These are phyloP conservation scores for Mantis religiosa DNA, from an alignment of 2,888 invertebrate species.

Conservation along the genomic window DNA sequence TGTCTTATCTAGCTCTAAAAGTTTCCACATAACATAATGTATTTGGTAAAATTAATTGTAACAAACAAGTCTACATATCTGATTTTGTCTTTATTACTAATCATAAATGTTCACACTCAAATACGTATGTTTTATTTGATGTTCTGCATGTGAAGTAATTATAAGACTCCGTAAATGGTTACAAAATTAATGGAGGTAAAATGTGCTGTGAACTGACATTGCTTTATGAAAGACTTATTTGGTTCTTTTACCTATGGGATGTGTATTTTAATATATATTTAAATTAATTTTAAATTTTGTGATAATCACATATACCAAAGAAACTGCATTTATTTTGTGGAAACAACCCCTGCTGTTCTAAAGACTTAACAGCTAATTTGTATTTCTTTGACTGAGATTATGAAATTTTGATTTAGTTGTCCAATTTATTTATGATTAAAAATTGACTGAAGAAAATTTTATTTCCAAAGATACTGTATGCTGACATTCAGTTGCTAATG, in stretches of 20 bases:
- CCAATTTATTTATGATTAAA: neutral
- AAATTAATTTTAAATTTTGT: slow-evolving; percentile 20
- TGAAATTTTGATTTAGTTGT: neutral
- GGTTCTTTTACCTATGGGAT: neutral
- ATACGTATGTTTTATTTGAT: slow-evolving; percentile 1
- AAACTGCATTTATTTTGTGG: slow-evolving; percentile 23
- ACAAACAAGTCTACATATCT: neutral
- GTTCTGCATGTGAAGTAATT: slow-evolving; percentile 3
- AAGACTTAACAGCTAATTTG: neutral
- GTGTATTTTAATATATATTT: neutral
- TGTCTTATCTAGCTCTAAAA: neutral
- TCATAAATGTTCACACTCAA: neutral
- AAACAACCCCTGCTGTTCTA: neutral
- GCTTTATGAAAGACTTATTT: slow-evolving; percentile 2
- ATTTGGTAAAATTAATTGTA: neutral
- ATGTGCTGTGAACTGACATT: slow-evolving; percentile 22
- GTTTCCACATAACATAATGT: neutral
- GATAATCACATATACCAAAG: slow-evolving; percentile 28
- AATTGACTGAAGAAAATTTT: neutral
- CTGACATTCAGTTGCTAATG: neutral
- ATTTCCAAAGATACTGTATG: neutral
- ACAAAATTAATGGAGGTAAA: slow-evolving; percentile 14
- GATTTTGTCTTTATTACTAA: slow-evolving; percentile 4
- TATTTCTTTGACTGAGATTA: neutral
- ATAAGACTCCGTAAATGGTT: slow-evolving; percentile 2